phyloP scores from a whole-genome alignment of 2,113 vertebrate species.

The Motacilla tschutschensis region DNA sequence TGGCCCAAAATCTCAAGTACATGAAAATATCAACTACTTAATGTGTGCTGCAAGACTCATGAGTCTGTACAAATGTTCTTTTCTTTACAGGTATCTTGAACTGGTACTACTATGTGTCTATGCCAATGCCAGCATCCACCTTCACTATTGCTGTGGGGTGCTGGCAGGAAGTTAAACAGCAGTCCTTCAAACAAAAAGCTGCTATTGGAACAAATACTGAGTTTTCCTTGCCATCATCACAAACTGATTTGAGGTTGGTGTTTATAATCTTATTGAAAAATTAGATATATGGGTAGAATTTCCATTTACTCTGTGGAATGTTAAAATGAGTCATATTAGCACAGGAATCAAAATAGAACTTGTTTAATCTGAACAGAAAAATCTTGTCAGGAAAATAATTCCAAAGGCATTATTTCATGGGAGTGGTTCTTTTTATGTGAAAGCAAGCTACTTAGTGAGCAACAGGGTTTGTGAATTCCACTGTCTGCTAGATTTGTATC shows the following conservation, averaged over 20 bases:
- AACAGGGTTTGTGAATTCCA: not conserved
- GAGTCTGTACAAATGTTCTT: not conserved
- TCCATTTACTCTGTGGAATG: slow-evolving; percentile 24
- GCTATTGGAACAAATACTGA: not conserved
- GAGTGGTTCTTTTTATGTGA: slow-evolving; percentile 11
- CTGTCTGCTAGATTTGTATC: not conserved
- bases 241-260: slow-evolving; percentile 80
- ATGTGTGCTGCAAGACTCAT: not conserved
- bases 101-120: slow-evolving; percentile 94
- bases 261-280: slow-evolving; percentile 24
- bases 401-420: slow-evolving; percentile 24
- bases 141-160: slow-evolving; percentile 91
- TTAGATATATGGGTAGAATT: not conserved
- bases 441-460: not conserved
- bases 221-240: not conserved
- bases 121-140: slow-evolving; percentile 97
- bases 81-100: slow-evolving; percentile 71
- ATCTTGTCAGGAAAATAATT: slow-evolving; percentile 19
- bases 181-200: slow-evolving; percentile 2
- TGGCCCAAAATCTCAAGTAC: not conserved
- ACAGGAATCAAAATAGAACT: slow-evolving; percentile 48
- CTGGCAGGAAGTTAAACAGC: slow-evolving; percentile 81
- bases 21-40: not conserved
- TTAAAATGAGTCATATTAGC: slow-evolving; percentile 50
- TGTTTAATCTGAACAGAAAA: slow-evolving; percentile 52